Base-by-base conservation (phyloP, 2,797 vertebrate species). In the Psittacula derbiana region DNA sequence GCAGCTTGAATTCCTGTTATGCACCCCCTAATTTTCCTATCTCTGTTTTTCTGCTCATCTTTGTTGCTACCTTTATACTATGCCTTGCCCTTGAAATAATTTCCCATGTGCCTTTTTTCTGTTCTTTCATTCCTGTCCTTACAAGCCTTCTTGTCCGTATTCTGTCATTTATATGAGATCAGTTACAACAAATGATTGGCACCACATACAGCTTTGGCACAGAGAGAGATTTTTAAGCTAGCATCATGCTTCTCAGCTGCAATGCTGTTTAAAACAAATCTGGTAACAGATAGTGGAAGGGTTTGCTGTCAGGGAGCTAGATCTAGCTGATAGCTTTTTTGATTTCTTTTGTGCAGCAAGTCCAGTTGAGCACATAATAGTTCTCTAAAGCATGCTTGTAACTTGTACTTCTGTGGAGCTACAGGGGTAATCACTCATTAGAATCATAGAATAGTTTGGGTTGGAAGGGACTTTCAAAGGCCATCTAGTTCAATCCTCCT, bases 181-280 rank as follows among this genome's bases (percentile, higher is more conserved):
- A 86, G 46, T 83, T 57, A 74, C 75, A 91, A 50, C 57, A 61
- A 89, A 85, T 82, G 71, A 84, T 89, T 91, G 89, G 58, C 79
- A 91, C 25, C 27, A 20, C 24, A 80, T n/a, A 43, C 4, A 14
- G 43, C 19, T 58, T 80, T 92, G 82, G 61, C 73, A 64, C 0
- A 1, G 64, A 73, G 40, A 66, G 60, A 73, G 72, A 69, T 61
- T 92, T 94, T 92, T 71, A 65, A 91, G 76, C 61, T 44, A 74
- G 43, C 38, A 52, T 55, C 49, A 28, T 49, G 75, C 46, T 52
- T 80, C 52, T 89, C 50, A 87, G 67, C 64, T 91, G 81, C 79
- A 89, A 25, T 57, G 67, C 60, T 89, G 3, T 80, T 93, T 89
- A 93, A 92, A 95, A 93, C 85, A 92, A 80, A 89, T 85, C 62